Base-by-base conservation (phyloP, 2,888 invertebrate species). In the Drosophila quinaria region DNA sequence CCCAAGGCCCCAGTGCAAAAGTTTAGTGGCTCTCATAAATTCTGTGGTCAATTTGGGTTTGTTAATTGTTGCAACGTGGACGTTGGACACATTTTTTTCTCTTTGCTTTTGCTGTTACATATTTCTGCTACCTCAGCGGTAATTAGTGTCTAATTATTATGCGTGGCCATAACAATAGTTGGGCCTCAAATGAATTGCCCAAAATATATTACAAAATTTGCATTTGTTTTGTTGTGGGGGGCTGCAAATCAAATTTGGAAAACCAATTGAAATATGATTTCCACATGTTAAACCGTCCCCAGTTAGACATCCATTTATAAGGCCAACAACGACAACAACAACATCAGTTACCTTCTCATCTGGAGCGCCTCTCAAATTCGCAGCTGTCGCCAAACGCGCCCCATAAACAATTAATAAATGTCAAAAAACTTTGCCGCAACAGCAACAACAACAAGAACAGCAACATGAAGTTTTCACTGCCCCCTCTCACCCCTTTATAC, bases 41-140 rank as follows among this genome's bases (percentile, higher is more conserved):
- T 84, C 80, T 90, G 90, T 74, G 91, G 90, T 89, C 91, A 89
- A 90, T 90, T 90, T 90, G 85, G 70, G 90, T 90, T 90, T 88
- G 89, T 90, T 91, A 89, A 90, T 89, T 89, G 86, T 74, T 54
- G 77, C 74, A 67, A 89, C 89, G 89, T 89, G 89, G 11, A 41
- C 42, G 37, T 58, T 65, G 65, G 63, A 41, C 51, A 54, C 5
- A 5, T 66, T 66, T 64, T 17, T 37, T 35, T 56, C n/a, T 19
- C 22, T 25, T 25, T 25, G 25, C 25, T 29, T 39, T 8, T 11
- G 3, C 8, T 31, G 44, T 19, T 44, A 25, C 25, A 25, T 25
- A 31, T 62, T 61, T 70, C 47, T 2, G 31, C 37, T 33, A 33
- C 33, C 55, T 47, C 51, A 52, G 46, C 49, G 56, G 81, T 72